Base-by-base conservation (phyloP, 1,140 invertebrate genomes). In the Drosophila mayri region DNA sequence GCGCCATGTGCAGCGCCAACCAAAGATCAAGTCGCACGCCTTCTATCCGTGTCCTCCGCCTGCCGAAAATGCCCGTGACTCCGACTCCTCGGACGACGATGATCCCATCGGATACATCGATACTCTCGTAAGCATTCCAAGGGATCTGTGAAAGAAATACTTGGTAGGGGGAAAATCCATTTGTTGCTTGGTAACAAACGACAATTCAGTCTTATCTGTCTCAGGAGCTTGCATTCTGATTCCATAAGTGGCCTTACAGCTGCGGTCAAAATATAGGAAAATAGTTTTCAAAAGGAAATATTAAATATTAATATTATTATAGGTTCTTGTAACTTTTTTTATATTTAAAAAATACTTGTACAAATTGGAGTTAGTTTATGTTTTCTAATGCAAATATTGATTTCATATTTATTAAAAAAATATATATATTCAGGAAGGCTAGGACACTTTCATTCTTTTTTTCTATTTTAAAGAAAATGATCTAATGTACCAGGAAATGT, bases 1-100 rank as follows among this genome's bases (percentile, higher is more conserved):
- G 65, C 93, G 94, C 52, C 93, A 93, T 44, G 92, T 92, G 4
- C 93, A 93, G 57, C 93, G 93, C 16, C 83, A 91, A 55, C 80
- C 91, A 11, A 92, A 92, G 61, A 68, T 92, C 81, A 93, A 94
- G 12, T 93, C 94, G 16, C 94, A 95, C 92, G 93, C 94, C 16
- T 95, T 95, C 91, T 95, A 95, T 92, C 95, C 95, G 14, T 95
- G 95, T 82, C 95, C 95, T 55, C 94, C 95, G 28, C 93, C 94
- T 6, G 94, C 94, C 43, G 93, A 93, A 22, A 82, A 93, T 71
- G 94, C 95, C 38, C 93, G 93, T 30, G 94, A 94, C 64, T 94
- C 88, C 9, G 84, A 93, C 79, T 84, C 86, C 49, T 91, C 81
- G 12, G 93, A 93, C 75, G 81, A 90, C 20, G 91, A 93, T 90